These are phyloP conservation scores for Gulo gulo DNA, from an alignment of 2,113 vertebrate genomes.

Conservation along the genomic window DNA sequence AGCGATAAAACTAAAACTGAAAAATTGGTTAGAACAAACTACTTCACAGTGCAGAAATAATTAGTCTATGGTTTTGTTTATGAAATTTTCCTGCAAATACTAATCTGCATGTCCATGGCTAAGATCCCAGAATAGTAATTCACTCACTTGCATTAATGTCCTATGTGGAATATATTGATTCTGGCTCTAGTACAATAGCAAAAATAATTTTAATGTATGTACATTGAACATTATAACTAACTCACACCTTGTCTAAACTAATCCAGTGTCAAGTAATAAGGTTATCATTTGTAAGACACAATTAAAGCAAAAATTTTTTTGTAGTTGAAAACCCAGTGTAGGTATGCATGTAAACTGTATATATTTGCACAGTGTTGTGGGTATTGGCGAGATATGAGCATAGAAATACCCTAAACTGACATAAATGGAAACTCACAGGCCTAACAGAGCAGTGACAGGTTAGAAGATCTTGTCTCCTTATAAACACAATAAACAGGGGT, in stretches of 20 bases:
- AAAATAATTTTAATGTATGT: not conserved
- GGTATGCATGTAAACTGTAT: not conserved
- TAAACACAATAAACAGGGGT: not conserved
- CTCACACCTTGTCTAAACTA: not conserved
- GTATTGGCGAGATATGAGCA: not conserved
- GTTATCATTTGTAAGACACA: not conserved
- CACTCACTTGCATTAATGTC: conserved; percentile 73
- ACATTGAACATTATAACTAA: not conserved
- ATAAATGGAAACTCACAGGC: not conserved
- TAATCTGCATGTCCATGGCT: conserved; percentile 60
- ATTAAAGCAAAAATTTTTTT: not conserved
- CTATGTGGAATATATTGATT: conserved; percentile 39
- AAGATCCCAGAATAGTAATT: conserved; percentile 64
- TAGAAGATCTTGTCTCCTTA: not conserved
- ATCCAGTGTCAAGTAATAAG: not conserved
- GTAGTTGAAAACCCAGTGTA: not conserved
- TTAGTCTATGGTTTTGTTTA: conserved; percentile 62
- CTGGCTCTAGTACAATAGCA: not conserved
- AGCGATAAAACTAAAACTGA: conserved; percentile 77
- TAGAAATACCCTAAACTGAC: not conserved
- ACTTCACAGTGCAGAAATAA: conserved; percentile 35
- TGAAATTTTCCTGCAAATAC: conserved; percentile 67
- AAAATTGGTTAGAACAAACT: conserved; percentile 68
- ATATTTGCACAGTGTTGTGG: not conserved
- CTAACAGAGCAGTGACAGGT: not conserved